phyloP scores from a whole-genome alignment of 2,113 vertebrate species.

The Paracanthobrama guichenoti region DNA sequence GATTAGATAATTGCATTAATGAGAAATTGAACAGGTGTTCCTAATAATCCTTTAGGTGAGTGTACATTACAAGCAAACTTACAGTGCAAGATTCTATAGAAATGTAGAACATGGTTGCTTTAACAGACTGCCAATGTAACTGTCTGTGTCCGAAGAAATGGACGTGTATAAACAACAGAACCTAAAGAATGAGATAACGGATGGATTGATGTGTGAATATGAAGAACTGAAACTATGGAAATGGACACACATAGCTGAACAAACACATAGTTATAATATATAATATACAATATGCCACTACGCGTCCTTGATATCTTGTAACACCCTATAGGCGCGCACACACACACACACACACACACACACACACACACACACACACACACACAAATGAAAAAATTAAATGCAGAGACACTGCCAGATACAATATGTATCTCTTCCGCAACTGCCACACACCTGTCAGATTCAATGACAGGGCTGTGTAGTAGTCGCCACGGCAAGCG shows the following conservation, averaged over 20 bases:
- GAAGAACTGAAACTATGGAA: not conserved
- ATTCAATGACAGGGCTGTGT: conserved; percentile 35
- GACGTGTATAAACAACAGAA: not conserved
- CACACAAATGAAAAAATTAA: not conserved
- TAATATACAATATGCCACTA: not conserved
- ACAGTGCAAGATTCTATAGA: not conserved
- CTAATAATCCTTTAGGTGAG: too few relatives aligned
- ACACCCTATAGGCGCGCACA: not conserved
- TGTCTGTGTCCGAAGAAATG: not conserved
- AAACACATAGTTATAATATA: not conserved
- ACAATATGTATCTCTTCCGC: conserved; percentile 29
- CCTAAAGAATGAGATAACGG: not conserved
- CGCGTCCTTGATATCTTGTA: not conserved
- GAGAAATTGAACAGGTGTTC: too few relatives aligned
- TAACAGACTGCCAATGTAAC: not conserved
- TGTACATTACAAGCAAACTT: not conserved
- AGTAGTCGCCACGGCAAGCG: conserved; percentile 21
- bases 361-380: not conserved
- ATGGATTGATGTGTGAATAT: conserved; percentile 1
- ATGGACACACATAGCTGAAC: conserved; percentile 18
- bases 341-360: too few relatives aligned
- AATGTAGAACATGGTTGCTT: not conserved
- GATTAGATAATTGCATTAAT: too few relatives aligned
- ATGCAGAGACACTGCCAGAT: conserved; percentile 18
- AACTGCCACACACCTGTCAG: conserved; percentile 34